Evolutionary conservation across 2,888 invertebrate genomes (phyloP), one percentile per base, ranked within the genome.

Genomic region (Papilio elwesi): DNA sequence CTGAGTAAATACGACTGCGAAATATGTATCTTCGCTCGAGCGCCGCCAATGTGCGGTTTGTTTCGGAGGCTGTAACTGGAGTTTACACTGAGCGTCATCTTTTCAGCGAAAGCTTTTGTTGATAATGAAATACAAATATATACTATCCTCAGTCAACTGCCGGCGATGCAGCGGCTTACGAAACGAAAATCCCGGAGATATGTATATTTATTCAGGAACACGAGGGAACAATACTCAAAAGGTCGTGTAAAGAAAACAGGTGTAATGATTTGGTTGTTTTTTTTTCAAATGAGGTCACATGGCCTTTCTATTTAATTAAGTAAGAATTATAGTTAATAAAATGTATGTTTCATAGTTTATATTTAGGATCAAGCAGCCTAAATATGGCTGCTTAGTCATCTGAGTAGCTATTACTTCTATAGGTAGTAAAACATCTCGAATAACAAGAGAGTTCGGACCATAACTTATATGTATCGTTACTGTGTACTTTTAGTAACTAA

Each of bases 71-170:
- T 88, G 85, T 88, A 85, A 86, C 87, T 88, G 85, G 85, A 90
- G 88, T 89, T 90, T 88, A 83, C 85, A 88, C 89, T 86, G 87
- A 86, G 88, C 89, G 85, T 89, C 91, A 91, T 90, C 91, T 90
- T 91, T 90, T 89, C 88, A 87, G 86, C 87, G n/a, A 87, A 84
- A 88, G 88, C 92, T 90, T 91, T 90, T 90, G 90, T 90, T 91
- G 87, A 87, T 92, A 92, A 92, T 92, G 89, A 90, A 91, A 92
- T 90, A 90, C 90, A 92, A 93, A 92, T 89, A n/a, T n/a, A n/a
- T n/a, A 92, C 86, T 87, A 87, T 87, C 86, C 88, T 87, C 84
- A 86, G 87, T 85, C 85, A 86, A 86, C 87, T 83, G 82, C 81
- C 87, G 83, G 78, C 84, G 84, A 82, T 86, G 88, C 86, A 89